phyloP scores from a whole-genome alignment of 2,888 invertebrate genomes.

The Steinernema carpocapsae region DNA sequence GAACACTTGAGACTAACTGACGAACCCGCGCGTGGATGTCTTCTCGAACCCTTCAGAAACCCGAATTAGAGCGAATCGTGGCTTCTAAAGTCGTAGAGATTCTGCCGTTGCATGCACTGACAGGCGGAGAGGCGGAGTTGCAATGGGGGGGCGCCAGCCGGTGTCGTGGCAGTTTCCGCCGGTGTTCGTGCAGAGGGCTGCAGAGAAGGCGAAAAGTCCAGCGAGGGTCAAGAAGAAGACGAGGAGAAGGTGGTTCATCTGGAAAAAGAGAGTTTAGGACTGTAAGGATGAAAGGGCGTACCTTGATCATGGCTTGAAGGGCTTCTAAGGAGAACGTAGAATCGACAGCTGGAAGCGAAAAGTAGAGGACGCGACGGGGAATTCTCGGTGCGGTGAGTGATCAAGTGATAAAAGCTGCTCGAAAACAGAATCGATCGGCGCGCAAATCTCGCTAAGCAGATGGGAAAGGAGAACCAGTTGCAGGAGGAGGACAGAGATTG shows the following conservation, averaged over 20 bases:
- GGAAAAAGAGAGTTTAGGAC: no score
- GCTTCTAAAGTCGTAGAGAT: not conserved
- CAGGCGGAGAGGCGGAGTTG: no score
- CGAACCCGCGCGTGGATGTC: conserved; percentile 13
- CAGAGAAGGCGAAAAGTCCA: not conserved
- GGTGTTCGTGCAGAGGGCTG: not conserved
- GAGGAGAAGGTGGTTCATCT: no score
- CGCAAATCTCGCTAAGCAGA: conserved; percentile 1
- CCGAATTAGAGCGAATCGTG: not conserved
- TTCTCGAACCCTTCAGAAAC: not conserved
- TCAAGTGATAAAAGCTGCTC: conserved; percentile 19
- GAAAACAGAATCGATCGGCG: conserved; percentile 27
- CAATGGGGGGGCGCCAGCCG: conserved; percentile 30
- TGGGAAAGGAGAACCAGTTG: conserved; percentile 22
- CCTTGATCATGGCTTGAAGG: not conserved
- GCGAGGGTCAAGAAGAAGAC: no score
- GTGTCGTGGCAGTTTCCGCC: conserved; percentile 8
- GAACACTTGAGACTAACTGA: not conserved
- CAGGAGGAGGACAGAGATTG: not conserved
- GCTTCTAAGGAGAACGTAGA: not conserved
- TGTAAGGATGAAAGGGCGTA: no score
- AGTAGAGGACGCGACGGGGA: not conserved
- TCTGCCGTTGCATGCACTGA: conserved; percentile 42
- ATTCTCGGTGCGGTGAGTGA: not conserved
- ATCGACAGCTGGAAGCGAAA: no score